Evolutionary conservation across 2,113 vertebrate species (phyloP), one percentile per base, ranked within the genome.

Genomic region (Gadus chalcogrammus): DNA sequence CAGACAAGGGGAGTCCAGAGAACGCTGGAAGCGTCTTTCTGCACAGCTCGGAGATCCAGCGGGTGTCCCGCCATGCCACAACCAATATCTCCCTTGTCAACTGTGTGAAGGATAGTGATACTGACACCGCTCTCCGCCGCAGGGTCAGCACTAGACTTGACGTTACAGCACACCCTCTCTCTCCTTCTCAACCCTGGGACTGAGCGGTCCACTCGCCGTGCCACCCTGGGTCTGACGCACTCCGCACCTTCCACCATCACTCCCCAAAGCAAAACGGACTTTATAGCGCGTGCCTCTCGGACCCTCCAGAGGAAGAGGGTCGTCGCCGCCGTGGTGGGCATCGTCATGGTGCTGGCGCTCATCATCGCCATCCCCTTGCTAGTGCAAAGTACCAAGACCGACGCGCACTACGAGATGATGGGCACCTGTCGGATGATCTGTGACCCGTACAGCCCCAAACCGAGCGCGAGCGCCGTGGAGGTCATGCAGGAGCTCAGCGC

Each of bases 371-470:
- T 95, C 18, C 93, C 94, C 1, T 74, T 94, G 73, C 85, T 92
- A 76, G 86, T 95, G 78, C 92, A 93, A 75, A 92, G 90, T 61
- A 88, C 92, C 24, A 84, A 87, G 35, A 81, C 90, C 17, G 85
- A 88, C 0, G 93, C 92, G 27, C 94, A 94, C 88, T 96, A 96
- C 72, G 95, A 96, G 87, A 96, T 96, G 94, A 91, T 96, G 92
- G 95, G 95, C 75, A 95, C 94, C 69, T 96, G 94, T 79, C 92
- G 94, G 79, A 96, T 96, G 94, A 94, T 95, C 85, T 96, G 95
- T 71, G 94, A 96, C 86, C 94, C 94, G 0, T 95, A 96, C 87
- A 88, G 75, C 71, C 75, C 90, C 48, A 87, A 86, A 62, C 87
- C 92, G 18, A 93, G 89, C 79, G 88, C 91, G 1, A 88, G 90